phyloP scores from a whole-genome alignment of 2,113 vertebrate genomes.

The Pogona vitticeps region DNA sequence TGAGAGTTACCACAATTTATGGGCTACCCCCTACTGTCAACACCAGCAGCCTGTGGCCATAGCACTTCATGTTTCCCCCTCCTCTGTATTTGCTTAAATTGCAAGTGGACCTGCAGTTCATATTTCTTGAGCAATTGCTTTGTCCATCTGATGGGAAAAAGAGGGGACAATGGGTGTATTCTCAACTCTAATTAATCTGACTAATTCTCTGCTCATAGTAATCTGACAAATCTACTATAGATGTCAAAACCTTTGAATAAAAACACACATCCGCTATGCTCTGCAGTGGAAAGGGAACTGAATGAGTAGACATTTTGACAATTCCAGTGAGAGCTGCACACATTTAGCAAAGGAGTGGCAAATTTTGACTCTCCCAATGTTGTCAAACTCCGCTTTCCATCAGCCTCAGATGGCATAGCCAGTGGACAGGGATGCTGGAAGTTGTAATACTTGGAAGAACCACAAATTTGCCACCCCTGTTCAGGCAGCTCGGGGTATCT shows the following conservation, averaged over 20 bases:
- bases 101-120: background rate
- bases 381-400: background rate
- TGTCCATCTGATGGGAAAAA: background rate
- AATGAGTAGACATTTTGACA: rapidly evolving
- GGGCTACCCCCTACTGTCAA: background rate
- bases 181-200: background rate
- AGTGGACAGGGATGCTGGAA: background rate
- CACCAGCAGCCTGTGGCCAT: background rate
- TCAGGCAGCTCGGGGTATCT: background rate
- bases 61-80: rapidly evolving
- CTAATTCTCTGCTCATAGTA: background rate
- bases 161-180: rapidly evolving
- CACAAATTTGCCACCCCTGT: background rate
- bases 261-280: background rate
- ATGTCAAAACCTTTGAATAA: background rate
- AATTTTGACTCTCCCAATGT: too few relatives aligned
- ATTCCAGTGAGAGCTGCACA: background rate
- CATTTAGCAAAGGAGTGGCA: background rate
- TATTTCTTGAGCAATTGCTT: background rate
- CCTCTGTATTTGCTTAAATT: background rate
- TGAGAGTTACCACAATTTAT: rapidly evolving
- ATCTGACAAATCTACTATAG: rapidly evolving
- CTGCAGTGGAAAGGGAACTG: rapidly evolving
- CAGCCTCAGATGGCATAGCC: background rate
- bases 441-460: background rate